Conservation (phyloP, 1,140 invertebrate species). For the Steinernema feltiae region DNA sequence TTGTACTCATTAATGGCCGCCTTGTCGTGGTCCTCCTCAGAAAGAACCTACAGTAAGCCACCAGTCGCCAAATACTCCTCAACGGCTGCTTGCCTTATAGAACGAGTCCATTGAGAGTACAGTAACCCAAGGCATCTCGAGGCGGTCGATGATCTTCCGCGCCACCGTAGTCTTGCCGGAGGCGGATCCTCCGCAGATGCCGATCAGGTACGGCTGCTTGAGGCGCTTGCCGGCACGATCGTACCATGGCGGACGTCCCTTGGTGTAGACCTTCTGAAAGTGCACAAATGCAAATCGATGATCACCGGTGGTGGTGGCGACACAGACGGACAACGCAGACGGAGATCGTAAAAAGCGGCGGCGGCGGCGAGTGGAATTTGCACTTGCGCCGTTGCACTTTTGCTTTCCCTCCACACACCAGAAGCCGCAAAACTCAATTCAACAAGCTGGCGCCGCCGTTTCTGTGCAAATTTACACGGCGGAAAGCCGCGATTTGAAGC, state of each 20-base stretch:
- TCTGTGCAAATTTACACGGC: too few relatives aligned
- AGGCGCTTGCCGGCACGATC: constrained; percentile 78
- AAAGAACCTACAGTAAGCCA: constrained; percentile 69
- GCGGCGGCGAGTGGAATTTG: too few relatives aligned
- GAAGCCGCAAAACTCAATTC: too few relatives aligned
- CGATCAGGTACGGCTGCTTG: constrained; percentile 90
- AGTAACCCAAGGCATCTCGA: constrained; percentile 97
- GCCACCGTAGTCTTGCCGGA: constrained; percentile 98
- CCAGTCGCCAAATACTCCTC: constrained; percentile 54
- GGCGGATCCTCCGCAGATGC: constrained; percentile 94
- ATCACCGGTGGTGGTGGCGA: too few relatives aligned
- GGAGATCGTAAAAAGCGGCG: too few relatives aligned
- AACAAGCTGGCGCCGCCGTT: too few relatives aligned
- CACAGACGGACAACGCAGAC: too few relatives aligned
- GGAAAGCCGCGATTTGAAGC: too few relatives aligned
- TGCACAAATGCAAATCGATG: constrained; percentile 67
- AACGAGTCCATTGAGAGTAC: constrained; percentile 97
- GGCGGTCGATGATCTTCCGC: constrained; percentile 88
- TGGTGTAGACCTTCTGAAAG: constrained; percentile 88
- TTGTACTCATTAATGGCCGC: constrained; percentile 88
- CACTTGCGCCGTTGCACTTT: too few relatives aligned
- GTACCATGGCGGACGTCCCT: constrained; percentile 93
- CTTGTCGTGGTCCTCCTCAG: constrained; percentile 80
- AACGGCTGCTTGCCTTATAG: constrained; percentile 71
- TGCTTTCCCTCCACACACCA: too few relatives aligned